Evolutionary conservation across 2,113 vertebrate species (phyloP), one percentile per base, ranked within the genome.

Genomic region (Stegostoma tigrinum): DNA sequence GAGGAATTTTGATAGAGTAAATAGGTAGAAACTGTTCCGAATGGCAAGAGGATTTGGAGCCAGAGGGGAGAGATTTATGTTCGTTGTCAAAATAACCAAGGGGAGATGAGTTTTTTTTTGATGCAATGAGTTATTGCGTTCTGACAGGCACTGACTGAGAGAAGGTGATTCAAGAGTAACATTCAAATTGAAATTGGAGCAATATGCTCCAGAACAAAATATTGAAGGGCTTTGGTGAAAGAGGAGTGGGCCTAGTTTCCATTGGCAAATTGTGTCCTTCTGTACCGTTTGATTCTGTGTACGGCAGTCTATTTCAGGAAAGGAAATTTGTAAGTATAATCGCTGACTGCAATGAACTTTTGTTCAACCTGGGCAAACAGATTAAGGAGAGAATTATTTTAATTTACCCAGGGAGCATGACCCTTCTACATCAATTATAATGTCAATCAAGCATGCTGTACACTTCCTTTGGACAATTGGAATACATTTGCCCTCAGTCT

Each of bases 401-500:
- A 61, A 38, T 93, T 93, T 34, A 93, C 89, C 89, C 89, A 67
- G 61, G 17, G 38, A 66, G 89, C 61, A 1, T 93, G 89, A 38
- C 55, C 61, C 61, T 61, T 93, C 61, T 66, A 38, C 89, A 93
- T 93, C 66, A 93, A 93, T 93, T n/a, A 93, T 93, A 93, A 93
- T 66, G 89, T 93, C 55, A 93, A 93, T 93, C 64, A 34, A 38
- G 89, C 61, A 67, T 93, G 61, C 67, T 14, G 15, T 23, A 66
- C 34, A 38, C 61, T 66, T 93, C 21, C 89, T 93, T 66, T 93
- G 61, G 66, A 67, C 17, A 66, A 66, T 93, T 17, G n/a, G 61
- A 93, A 93, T 93, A 66, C 34, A 93, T 93, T 91, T 66, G 89
- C 17, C 34, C 55, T 38, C 38, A 5, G 55, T 38, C 24, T 66